Conservation (phyloP, 1,140 invertebrate genomes). For the Pseudomyrmex dendroicus region DNA sequence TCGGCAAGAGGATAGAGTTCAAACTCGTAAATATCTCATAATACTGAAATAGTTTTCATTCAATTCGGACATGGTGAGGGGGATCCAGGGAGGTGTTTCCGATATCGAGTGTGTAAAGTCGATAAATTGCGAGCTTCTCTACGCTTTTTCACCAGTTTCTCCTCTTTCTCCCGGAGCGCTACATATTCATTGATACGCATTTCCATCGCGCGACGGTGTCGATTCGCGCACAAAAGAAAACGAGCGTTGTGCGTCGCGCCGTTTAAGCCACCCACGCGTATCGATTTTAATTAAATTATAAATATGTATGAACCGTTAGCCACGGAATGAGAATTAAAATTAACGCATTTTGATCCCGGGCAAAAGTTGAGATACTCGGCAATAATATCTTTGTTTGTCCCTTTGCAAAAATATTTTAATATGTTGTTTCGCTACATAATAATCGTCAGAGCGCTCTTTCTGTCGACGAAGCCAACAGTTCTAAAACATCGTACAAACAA, state of each 20-base stretch:
- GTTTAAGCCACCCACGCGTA: constrained; percentile 33
- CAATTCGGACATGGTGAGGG: too few species aligned
- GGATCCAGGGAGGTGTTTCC: too few species aligned
- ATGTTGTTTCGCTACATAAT: constrained; percentile 16
- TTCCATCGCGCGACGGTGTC: constrained; percentile 18
- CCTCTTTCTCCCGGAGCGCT: background rate
- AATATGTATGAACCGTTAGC: constrained; percentile 47
- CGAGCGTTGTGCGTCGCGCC: constrained; percentile 5
- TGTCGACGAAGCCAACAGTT: too few species aligned
- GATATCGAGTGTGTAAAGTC: constrained; percentile 9
- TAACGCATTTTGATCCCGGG: constrained; percentile 16
- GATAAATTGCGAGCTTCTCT: constrained; percentile 1
- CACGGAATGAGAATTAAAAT: constrained; percentile 48
- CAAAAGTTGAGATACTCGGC: constrained; percentile 23
- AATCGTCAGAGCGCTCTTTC: background rate
- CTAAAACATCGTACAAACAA: too few species aligned
- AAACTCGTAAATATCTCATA: too few species aligned
- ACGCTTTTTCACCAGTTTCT: background rate
- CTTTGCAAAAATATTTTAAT: background rate
- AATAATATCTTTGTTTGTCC: constrained; percentile 15
- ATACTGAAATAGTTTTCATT: too few species aligned
- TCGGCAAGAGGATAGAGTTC: too few species aligned
- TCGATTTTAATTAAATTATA: constrained; percentile 61
- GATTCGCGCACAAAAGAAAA: constrained; percentile 50
- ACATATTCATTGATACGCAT: constrained; percentile 52